Evolutionary conservation across 2,113 vertebrate species (phyloP), one percentile per base, ranked within the genome.

Genomic region (Ploceus nigricollis): DNA sequence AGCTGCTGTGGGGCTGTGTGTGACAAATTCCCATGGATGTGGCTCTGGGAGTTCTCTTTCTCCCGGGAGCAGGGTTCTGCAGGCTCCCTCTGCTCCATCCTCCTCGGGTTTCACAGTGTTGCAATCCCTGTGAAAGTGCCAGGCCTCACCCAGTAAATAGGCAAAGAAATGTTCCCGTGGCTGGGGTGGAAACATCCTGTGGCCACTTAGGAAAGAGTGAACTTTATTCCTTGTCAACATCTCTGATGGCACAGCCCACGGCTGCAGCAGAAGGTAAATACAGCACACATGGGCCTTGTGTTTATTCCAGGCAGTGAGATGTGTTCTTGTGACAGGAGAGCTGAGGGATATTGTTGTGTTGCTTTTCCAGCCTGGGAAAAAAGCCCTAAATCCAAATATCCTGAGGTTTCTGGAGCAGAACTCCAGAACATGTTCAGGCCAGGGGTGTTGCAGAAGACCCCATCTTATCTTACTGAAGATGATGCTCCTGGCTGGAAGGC

Each of bases 141-240:
- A 93, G 90, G 72, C 77, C 91, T 95, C 87, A 0, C 93, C 95
- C 95, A 81, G 76, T 61, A 42, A 86, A 71, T 20, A 88, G 90
- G 78, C 93, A 87, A 82, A 92, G 60, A 75, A 96, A 89, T 40
- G 82, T 80, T 94, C 89, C 77, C 6, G 11, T 94, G 95, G 54
- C 45, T 54, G 95, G 95, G 96, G 94, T 85, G 94, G 97, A 92
- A 97, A 95, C 82, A 21, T 92, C 85, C 80, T 93, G 82, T 68
- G 88, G 90, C 91, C 86, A 78, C 87, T 93, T 86, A 94, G 90
- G 88, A 76, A 92, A 64, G 77, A 93, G 82, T 82, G 95, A 96
- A 96, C 96, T 96, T 97, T 95, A 95, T 94, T 96, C 96, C 89
- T 22, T 93, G 86, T 91, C 81, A 84, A 88, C 86, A 84, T 94